Percentiles rank a stretch among this genome's conserved stretches.
Evolutionary conservation across 2,113 vertebrate species (phyloP).

Genomic region (Vulpes vulpes): DNA sequence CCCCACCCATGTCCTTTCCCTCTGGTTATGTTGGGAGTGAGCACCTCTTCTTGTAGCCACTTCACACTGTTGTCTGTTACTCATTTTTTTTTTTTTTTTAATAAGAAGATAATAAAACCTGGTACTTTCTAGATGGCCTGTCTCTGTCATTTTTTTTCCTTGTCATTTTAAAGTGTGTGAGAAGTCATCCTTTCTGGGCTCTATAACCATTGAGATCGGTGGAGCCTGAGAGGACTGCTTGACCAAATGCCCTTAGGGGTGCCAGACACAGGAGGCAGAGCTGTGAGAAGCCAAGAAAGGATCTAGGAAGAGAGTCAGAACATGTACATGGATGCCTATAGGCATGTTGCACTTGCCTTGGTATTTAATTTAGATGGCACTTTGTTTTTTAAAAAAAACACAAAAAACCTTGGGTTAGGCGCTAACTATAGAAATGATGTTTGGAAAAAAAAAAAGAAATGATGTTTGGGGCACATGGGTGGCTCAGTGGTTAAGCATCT

Average conservation of each 20-base stretch:
- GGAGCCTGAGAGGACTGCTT: not conserved
- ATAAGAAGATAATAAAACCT: slow-evolving; percentile 88
- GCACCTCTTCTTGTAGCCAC: slow-evolving; percentile 80
- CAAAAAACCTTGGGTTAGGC: not conserved
- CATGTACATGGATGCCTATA: accelerated
- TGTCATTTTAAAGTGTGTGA: slow-evolving; percentile 7
- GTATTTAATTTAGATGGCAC: not conserved
- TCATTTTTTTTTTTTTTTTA: slow-evolving; percentile 79
- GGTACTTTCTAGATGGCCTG: slow-evolving; percentile 87
- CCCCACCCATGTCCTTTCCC: not conserved
- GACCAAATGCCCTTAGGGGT: not conserved
- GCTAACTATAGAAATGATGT: not conserved
- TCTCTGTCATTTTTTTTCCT: slow-evolving; percentile 36
- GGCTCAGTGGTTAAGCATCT: too few species aligned
- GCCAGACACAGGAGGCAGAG: not conserved
- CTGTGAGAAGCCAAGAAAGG: not conserved
- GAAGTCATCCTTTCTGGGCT: not conserved
- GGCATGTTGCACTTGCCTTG: too few species aligned
- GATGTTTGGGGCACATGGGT: too few species aligned
- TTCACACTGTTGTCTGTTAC: slow-evolving; percentile 86
- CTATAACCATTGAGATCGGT: not conserved
- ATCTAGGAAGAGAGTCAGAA: too few species aligned
- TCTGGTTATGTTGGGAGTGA: slow-evolving; percentile 30
- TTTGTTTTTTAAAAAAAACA: slow-evolving; percentile 6
- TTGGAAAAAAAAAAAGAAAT: too few species aligned